Evolutionary conservation across 2,888 invertebrate species (phyloP), one percentile per base, ranked within the genome.

Genomic region (Drosophila tanythrix): DNA sequence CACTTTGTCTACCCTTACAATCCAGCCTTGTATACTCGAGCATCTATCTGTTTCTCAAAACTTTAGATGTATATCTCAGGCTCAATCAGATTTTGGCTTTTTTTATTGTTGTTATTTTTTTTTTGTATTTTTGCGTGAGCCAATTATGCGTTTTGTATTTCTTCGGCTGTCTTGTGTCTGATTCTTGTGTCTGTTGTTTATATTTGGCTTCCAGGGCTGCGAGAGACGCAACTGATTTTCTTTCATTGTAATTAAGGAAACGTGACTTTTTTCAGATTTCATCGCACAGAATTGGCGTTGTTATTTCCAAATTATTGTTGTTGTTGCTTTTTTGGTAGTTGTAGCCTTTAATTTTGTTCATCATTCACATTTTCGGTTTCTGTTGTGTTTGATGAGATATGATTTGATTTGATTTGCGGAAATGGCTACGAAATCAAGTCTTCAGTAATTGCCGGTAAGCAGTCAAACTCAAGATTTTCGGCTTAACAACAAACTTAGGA

Each of bases 121-220:
- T 68, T 70, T 59, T 60, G 67, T 63, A 33, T 81, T 88, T 88
- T 87, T 89, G 90, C 90, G 88, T 89, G 89, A 89, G 86, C 88
- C 90, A 90, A 90, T 90, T 89, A 89, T 90, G 88, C 79, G 84
- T 86, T 88, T 88, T 86, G 81, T 89, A 68, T 84, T 77, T 70
- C 70, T 76, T 68, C 66, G 76, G 72, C 68, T 63, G 53, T 64
- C 55, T 79, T 76, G 74, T 55, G 59, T 69, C 25, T 53, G 35
- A 13, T 38, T 77, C 67, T 65, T 43, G 40, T 65, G 74, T 74
- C 83, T 87, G 87, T 74, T 82, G 82, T 80, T 89, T 66, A 63
- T 56, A 61, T 46, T 70, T 69, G 2, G 70, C 70, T 70, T 13
- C 25, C 35, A 50, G 58, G 64, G 64, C 59, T 53, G 43, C 21